These are phyloP conservation scores for Onychomys arenicola DNA, from an alignment of 2,797 vertebrate genomes.

Conservation along the genomic window DNA sequence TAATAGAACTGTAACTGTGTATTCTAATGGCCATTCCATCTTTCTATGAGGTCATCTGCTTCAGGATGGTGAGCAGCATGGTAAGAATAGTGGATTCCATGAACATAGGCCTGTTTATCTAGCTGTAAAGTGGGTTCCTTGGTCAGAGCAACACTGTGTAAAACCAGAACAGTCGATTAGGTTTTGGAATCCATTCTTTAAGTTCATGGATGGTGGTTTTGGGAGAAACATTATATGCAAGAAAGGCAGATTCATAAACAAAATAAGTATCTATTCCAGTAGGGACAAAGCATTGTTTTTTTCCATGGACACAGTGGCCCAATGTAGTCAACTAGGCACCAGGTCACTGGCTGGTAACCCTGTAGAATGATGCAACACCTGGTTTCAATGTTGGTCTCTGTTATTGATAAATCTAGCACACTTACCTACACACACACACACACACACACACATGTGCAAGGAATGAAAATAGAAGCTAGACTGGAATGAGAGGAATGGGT, in stretches of 20 bases:
- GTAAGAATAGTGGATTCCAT: neutral
- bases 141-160: neutral
- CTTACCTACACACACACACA: neutral
- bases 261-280: neutral
- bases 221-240: neutral
- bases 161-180: neutral
- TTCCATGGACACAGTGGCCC: no score
- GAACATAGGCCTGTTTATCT: neutral
- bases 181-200: neutral
- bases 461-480: neutral
- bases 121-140: neutral
- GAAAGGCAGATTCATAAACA: neutral
- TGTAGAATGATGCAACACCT: no score
- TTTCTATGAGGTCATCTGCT: no score
- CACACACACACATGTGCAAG: neutral
- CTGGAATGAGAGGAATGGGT: neutral
- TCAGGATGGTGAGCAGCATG: no score
- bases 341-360: neutral
- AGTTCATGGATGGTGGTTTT: neutral
- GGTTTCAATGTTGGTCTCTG: no score
- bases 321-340: neutral
- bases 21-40: no score
- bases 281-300: neutral
- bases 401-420: no score
- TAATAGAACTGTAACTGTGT: no score